Evolutionary conservation across 2,797 vertebrate species (phyloP), one percentile per base, ranked within the genome.

Genomic region (Lagocephalus sceleratus): DNA sequence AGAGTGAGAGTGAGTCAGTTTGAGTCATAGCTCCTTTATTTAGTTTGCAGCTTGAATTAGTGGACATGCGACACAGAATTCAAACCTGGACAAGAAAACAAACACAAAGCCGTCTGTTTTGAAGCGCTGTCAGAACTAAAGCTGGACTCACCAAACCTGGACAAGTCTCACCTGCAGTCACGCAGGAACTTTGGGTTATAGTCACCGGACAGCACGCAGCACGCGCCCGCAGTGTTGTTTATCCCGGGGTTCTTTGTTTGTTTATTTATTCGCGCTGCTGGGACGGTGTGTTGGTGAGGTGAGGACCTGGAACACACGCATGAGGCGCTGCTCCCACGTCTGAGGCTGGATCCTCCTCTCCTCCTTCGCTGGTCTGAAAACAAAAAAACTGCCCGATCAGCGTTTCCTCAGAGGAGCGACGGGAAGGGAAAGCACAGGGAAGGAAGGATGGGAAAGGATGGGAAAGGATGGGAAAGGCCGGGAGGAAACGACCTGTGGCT

Each of bases 361-460:
- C 19, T 56, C 32, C 49, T 51, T 4, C 35, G 17, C 40, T 26
- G 8, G 25, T 57, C 54, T 69, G 46, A 68, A 76, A 83, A 79
- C 70, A 84, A 69, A 75, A 48, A 45, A 2, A 16, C 57, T 72
- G 78, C 70, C 35, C 44, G 52, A 49, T 78, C 72, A 78, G 77
- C 61, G 42, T 32, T 68, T 20, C 51, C 6, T 47, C 16, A 6
- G 47, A 70, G 44, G 59, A 83, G 54, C 51, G 66, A 73, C 35
- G 29, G 69, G 75, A 81, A 81, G 54, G 60, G 62, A 70, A 61
- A 61, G 46, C 59, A 48, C 35, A 22, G 20, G 20, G 39, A 46
- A 66, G 69, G 75, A 81, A 72, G 66, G 68, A 69, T 73, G 74
- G 68, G 62, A 75, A 43, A 51, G 45, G 63, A 79, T 54, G 39